phyloP scores from a whole-genome alignment of 2,888 invertebrate species.

The Yponomeuta plumbellus region DNA sequence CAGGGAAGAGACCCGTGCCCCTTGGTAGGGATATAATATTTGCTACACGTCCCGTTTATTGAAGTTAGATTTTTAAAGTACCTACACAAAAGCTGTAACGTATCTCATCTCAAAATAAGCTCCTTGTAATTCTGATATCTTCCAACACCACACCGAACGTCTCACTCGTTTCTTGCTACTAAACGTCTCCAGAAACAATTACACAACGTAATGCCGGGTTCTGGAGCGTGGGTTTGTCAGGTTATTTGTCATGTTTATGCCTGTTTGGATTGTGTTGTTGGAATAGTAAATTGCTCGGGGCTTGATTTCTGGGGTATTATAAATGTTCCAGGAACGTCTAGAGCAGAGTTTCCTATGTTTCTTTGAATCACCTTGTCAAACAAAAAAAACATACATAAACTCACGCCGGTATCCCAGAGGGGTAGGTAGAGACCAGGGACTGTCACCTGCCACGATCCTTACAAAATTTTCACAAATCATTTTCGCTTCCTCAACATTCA shows the following conservation, averaged over 20 bases:
- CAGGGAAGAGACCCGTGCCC: no score
- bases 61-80: no score
- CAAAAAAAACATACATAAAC: no score
- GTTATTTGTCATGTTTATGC: slow-evolving; percentile 3
- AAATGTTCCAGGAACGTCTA: not conserved
- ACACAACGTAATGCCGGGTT: not conserved
- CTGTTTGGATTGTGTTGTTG: not conserved
- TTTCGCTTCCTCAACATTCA: no score
- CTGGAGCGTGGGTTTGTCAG: not conserved
- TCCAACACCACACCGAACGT: not conserved
- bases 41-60: no score
- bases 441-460: no score
- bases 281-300: not conserved
- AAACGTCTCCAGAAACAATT: not conserved
- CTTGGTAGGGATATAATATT: no score
- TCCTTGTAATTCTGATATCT: not conserved
- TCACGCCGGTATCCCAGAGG: no score
- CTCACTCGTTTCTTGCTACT: not conserved
- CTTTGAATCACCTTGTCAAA: no score
- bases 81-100: not conserved
- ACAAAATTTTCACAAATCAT: no score
- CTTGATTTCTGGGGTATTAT: not conserved
- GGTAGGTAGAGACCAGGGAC: no score
- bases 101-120: not conserved
- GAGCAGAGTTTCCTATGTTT: not conserved